Base-by-base conservation (phyloP, 2,797 vertebrate genomes). In the Loriculus beryllinus region DNA sequence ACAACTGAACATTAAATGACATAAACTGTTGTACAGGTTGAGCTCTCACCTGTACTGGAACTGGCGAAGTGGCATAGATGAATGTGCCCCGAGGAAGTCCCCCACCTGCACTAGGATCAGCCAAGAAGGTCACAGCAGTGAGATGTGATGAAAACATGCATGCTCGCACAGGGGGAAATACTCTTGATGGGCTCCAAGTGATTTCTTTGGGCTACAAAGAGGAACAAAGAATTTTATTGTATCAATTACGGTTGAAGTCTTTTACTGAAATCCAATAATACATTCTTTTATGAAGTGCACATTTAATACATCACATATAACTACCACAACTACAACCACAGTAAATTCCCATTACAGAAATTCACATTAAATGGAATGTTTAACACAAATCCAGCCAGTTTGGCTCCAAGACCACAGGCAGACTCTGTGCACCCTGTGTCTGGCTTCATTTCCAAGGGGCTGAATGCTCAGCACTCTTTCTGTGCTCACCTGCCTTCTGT, bases 121-220 rank as follows among this genome's bases (percentile, higher is more conserved):
- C 99, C 97, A 99, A 96, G 95, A 99, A 99, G 71, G 99, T 99
- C 96, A 99, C 99, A 3, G 99, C 99, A 45, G 99, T 99, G 62
- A 99, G 98, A 47, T 98, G 99, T 3, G 99, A 99, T 5, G 99
- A 99, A 97, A 99, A 99, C 99, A 99, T 99, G 97, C 99, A 99
- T 65, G 99, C 99, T 29, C 99, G 98, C 18, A 99, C 99, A 0
- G 99, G 99, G 33, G 99, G 99, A 69, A 99, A 99, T 81, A 99
- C 98, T 92, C 99, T 97, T 2, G 99, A 99, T 12, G 99, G 99
- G 96, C 98, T 99, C 99, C 99, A 99, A 0, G 99, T 99, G 81
- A 99, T 99, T 97, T 99, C 99, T 91, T 99, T 99, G 43, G 99
- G 99, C 99, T 99, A 93, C 37, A 48, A 94, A 63, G 5, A 67